Evolutionary conservation across 35 echinoderm and acorn worm species (phyloP), one percentile per base, ranked within the genome.

Genomic region (Diadema setosum): DNA sequence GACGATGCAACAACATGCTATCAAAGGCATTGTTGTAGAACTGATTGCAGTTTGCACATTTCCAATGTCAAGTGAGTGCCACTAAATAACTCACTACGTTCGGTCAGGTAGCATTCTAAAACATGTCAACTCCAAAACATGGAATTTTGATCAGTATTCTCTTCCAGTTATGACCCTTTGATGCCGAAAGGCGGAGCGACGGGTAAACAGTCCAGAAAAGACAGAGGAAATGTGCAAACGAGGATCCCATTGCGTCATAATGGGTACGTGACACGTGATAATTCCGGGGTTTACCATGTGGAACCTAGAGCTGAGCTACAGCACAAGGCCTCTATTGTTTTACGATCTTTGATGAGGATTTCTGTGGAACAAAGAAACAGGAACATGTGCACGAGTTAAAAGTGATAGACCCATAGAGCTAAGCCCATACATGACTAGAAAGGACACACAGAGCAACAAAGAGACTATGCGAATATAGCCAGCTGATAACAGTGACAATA

Each of bases 231-330:
- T n/a, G n/a, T n/a, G n/a, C n/a, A n/a, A n/a, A n/a, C n/a, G n/a
- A n/a, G n/a, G n/a, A n/a, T n/a, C n/a, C n/a, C n/a, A n/a, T n/a
- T n/a, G n/a, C n/a, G n/a, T n/a, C n/a, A n/a, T n/a, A n/a, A n/a
- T n/a, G n/a, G 48, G 9, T n/a, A 52, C 48, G 48, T 52, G 48
- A 24, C 40, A 78, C 40, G 36, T 39, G 73, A 78, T 39, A 36
- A 9, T 35, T 44, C 73, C 73, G n/a, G 37, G 39, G 33, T 42
- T 78, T 78, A 78, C 73, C 73, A 78, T 78, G 73, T 78, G 73
- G 73, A 78, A 67, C 63, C 63, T 78, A 78, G 40, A 39, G 40
- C 25, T 42, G 73, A 41, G 73, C 40, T 78, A 78, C 73, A 78
- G 37, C 16, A 36, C 12, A 41, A 78, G 73, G 73, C 73, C 25